A percentile compares a stretch with the other conserved stretches of the same genome.
Conservation (phyloP, 2,888 invertebrate species). For the Empis stercorea region DNA sequence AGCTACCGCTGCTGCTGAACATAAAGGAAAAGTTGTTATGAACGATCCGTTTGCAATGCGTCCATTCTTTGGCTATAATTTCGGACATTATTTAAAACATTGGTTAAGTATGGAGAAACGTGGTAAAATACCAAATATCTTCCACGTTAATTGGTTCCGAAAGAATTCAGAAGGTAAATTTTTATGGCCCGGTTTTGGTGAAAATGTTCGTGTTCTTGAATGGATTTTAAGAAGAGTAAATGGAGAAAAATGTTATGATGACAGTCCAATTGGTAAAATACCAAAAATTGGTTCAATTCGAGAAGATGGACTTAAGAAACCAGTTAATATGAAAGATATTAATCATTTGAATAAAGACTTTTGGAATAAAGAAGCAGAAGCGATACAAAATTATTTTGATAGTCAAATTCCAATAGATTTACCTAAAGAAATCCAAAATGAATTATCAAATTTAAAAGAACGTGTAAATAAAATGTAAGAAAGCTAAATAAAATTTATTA, state of each 20-base stretch:
- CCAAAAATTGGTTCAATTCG: slow-evolving; percentile 53
- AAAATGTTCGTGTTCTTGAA: slow-evolving; percentile 90
- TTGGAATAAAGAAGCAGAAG: slow-evolving; percentile 74
- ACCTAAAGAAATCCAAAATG: slow-evolving; percentile 56
- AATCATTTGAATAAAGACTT: slow-evolving; percentile 81
- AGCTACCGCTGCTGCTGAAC: slow-evolving; percentile 96
- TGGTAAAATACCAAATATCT: slow-evolving; percentile 75
- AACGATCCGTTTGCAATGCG: slow-evolving; percentile 99
- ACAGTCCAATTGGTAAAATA: slow-evolving; percentile 64
- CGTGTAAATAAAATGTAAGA: slow-evolving; percentile 43
- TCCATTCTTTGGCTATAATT: slow-evolving; percentile 99
- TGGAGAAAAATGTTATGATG: slow-evolving; percentile 52
- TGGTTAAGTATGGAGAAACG: slow-evolving; percentile 78
- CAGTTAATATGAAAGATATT: slow-evolving; percentile 61
- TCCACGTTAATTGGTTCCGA: slow-evolving; percentile 99
- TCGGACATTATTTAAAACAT: slow-evolving; percentile 86
- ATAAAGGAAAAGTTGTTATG: slow-evolving; percentile 83
- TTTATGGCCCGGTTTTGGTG: slow-evolving; percentile 98
- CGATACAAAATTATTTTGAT: slow-evolving; percentile 76
- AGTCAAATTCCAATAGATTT: slow-evolving; percentile 81
- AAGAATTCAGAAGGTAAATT: slow-evolving; percentile 74
- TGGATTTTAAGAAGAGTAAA: slow-evolving; percentile 87
- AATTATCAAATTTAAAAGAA: slow-evolving; percentile 50
- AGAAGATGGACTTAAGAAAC: slow-evolving; percentile 50
- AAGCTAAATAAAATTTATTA: slow-evolving; percentile 41